Evolutionary conservation across 2,888 invertebrate genomes (phyloP).

Genomic region (Unio delphinus): DNA sequence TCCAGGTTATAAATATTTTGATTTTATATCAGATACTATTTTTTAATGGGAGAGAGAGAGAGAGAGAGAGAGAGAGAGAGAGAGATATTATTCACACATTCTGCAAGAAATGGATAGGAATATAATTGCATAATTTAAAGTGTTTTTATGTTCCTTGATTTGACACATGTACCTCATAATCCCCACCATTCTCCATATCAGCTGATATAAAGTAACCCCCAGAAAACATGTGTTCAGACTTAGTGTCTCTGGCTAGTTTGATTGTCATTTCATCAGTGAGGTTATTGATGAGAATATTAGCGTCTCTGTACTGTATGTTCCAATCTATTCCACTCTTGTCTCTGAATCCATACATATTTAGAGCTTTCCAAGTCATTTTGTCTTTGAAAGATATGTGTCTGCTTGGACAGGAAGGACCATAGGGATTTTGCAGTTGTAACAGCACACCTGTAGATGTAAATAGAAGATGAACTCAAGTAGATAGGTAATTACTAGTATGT

Average conservation of each 20-base stretch:
- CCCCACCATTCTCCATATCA: slow-evolving; percentile 33
- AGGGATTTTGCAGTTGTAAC: slow-evolving; percentile 14
- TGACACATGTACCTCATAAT: slow-evolving; percentile 22
- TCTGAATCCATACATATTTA: slow-evolving; percentile 21
- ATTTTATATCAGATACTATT: too few relatives aligned
- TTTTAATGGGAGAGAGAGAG: too few relatives aligned
- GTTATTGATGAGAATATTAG: slow-evolving; percentile 20
- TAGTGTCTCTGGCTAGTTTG: slow-evolving; percentile 31
- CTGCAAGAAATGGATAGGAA: too few relatives aligned
- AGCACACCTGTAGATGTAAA: slow-evolving; percentile 12
- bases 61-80: too few relatives aligned
- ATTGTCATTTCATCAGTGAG: slow-evolving; percentile 22
- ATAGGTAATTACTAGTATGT: too few relatives aligned
- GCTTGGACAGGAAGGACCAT: slow-evolving; percentile 17
- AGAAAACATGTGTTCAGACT: slow-evolving; percentile 22
- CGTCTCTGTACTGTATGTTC: slow-evolving; percentile 24
- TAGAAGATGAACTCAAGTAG: too few relatives aligned
- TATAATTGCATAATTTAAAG: too few relatives aligned
- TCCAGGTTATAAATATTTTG: too few relatives aligned
- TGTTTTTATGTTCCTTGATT: too few relatives aligned
- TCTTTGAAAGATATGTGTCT: slow-evolving; percentile 4
- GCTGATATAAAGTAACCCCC: slow-evolving; percentile 32
- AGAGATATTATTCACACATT: too few relatives aligned
- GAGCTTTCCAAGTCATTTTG: slow-evolving; percentile 14
- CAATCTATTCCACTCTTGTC: slow-evolving; percentile 34